phyloP scores from a whole-genome alignment of 2,888 invertebrate genomes.

The Tetropium fuscum region DNA sequence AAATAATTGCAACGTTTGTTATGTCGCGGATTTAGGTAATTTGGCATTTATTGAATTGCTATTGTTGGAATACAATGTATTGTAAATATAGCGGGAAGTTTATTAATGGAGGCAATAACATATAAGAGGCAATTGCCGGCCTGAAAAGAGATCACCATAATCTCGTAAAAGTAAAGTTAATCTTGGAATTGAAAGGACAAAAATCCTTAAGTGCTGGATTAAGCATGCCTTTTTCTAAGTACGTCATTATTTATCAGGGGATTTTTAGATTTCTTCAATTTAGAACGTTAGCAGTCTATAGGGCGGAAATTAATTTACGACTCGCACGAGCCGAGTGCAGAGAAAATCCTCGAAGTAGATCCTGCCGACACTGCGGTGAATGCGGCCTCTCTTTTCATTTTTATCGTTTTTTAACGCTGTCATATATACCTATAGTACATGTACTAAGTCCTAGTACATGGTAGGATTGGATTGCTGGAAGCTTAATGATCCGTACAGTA shows the following conservation, averaged over 20 bases:
- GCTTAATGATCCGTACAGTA: too few species aligned
- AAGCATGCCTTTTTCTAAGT: background rate
- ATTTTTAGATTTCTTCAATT: slow-evolving; percentile 10
- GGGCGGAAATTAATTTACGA: background rate
- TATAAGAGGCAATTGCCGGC: background rate
- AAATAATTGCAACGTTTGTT: too few species aligned
- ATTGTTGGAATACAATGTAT: background rate
- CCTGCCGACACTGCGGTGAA: too few species aligned
- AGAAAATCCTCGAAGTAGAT: too few species aligned
- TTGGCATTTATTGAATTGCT: too few species aligned
- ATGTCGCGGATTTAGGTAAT: too few species aligned
- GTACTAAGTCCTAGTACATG: too few species aligned
- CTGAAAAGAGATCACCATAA: background rate
- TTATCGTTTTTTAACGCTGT: too few species aligned
- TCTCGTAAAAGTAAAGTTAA: background rate
- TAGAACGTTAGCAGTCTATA: background rate
- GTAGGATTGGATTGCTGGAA: too few species aligned
- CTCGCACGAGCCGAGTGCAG: too few species aligned
- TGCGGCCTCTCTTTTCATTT: too few species aligned
- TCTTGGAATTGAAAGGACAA: slow-evolving; percentile 2
- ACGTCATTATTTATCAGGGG: slow-evolving; percentile 10
- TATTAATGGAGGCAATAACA: background rate
- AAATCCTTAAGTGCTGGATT: background rate
- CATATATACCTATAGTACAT: too few species aligned
- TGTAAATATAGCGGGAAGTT: background rate